Evolutionary conservation across 2,888 invertebrate genomes (phyloP), one percentile per base, ranked within the genome.

Genomic region (Pterostichus madidus): DNA sequence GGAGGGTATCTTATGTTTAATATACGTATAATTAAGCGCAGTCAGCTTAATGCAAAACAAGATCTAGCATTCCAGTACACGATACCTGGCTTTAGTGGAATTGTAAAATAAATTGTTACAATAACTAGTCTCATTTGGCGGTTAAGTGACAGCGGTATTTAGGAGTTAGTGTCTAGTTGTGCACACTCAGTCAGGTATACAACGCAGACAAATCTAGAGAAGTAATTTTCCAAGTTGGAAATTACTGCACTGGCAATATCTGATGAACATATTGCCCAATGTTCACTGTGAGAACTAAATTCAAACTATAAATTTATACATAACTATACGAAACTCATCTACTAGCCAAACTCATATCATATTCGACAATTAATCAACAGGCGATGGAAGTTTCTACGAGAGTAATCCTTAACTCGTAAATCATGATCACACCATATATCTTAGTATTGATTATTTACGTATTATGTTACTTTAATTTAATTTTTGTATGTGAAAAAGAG

Each of bases 81-180:
- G 13, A 49, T 49, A 49, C 49, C 49, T 5, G 10, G 49, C 49
- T 49, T 49, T 49, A 49, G 11, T 49, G 5, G 49, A 0, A 49
- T 49, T 8, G 8, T 49, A 49, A 49, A 49, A 49, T 49, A 49
- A 49, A 49, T 49, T 49, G 49, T 49, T 49, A 49, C 49, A 49
- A 49, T 49, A 49, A 49, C 49, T n/a, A 49, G 49, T 49, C 11
- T 49, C 13, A 49, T 49, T 49, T 49, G 13, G 49, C 49, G 49
- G 49, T 49, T 49, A 49, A 49, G 49, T 49, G 49, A 49, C 49
- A 49, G 49, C 4, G 49, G 49, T 49, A 49, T 49, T 49, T 49
- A 13, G 49, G 10, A 49, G 49, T 49, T 49, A 49, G 49, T 49
- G 49, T 13, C 2, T 6, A 49, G 13, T 49, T n/a, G 49, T 10